Base-by-base conservation (phyloP, 2,113 vertebrate genomes). In the Anser cygnoides region DNA sequence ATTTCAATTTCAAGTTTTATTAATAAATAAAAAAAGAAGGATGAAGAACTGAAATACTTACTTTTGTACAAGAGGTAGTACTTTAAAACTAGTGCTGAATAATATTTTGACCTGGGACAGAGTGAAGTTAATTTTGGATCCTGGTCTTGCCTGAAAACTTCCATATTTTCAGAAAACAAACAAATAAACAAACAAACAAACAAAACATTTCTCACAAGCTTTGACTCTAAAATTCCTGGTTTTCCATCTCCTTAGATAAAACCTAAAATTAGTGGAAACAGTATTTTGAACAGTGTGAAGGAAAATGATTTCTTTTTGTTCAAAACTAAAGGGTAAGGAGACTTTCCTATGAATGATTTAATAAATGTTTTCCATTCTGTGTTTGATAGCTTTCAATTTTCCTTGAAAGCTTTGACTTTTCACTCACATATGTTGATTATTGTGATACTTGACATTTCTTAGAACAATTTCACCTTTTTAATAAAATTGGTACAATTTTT, bases 21-120 rank as follows among this genome's bases (percentile, higher is more conserved):
- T 39, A 3, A 19, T 35, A 35, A 25, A 62, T 39, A 26, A 18
- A 52, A 37, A n/a, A 54, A 5, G 1, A 13, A 18, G 2, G 1
- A 1, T 11, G 14, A 59, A 52, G 29, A 67, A 10, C 23, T 58
- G 37, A 66, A 73, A 74, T 6, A 35, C 9, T 17, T 76, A 29
- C 2, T 19, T 12, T 4, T 4, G 2, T 58, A 62, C 31, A 59
- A 58, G 16, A 86, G 0, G 0, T 15, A 72, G 6, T 2, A 61
- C 28, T 76, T 92, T 29, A 73, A 92, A 92, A 62, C 5, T 71
- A 46, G 2, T 4, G 8, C 6, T 31, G 10, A 75, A 13, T 8
- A 37, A 22, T 39, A 41, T 54, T 62, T 46, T 28, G 22, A 87
- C 22, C 9, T 50, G 22, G 2, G 19, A 62, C 14, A 62, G 61